These are phyloP conservation scores for Drosophila gunungcola DNA, from an alignment of 1,140 invertebrate species.

Conservation along the genomic window DNA sequence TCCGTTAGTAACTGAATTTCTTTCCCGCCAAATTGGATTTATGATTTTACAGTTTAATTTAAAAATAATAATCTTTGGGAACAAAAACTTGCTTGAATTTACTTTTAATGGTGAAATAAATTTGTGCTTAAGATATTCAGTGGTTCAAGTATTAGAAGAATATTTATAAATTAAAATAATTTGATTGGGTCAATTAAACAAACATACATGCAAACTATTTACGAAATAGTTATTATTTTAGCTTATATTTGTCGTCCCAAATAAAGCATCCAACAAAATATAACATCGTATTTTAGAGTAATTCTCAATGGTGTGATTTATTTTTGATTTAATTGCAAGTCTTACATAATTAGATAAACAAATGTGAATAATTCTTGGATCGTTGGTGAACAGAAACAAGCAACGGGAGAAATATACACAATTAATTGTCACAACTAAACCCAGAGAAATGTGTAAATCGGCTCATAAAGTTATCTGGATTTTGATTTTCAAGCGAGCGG, in stretches of 20 bases:
- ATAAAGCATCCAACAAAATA: neutral
- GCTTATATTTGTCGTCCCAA: neutral
- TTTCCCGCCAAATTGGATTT: neutral
- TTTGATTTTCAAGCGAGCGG: constrained; percentile 53
- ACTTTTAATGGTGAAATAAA: no score
- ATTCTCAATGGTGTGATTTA: constrained; percentile 76
- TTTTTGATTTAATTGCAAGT: constrained; percentile 80
- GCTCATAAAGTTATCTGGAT: constrained; percentile 54
- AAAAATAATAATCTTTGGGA: no score
- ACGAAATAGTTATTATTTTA: no score
- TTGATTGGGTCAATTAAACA: no score
- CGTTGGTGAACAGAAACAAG: constrained; percentile 37
- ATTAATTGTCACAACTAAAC: constrained; percentile 32
- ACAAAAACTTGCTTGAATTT: no score
- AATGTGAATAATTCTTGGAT: constrained; percentile 42
- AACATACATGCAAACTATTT: neutral
- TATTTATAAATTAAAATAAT: no score
- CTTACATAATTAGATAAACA: constrained; percentile 69
- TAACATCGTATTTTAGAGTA: constrained; percentile 16
- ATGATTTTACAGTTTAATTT: neutral
- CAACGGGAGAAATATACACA: constrained; percentile 45
- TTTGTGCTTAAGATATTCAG: no score
- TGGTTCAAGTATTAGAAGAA: neutral
- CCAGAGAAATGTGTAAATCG: constrained; percentile 5
- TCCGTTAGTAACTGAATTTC: neutral